phyloP scores from a whole-genome alignment of 2,113 vertebrate species.

The Ochotona curzoniae region DNA sequence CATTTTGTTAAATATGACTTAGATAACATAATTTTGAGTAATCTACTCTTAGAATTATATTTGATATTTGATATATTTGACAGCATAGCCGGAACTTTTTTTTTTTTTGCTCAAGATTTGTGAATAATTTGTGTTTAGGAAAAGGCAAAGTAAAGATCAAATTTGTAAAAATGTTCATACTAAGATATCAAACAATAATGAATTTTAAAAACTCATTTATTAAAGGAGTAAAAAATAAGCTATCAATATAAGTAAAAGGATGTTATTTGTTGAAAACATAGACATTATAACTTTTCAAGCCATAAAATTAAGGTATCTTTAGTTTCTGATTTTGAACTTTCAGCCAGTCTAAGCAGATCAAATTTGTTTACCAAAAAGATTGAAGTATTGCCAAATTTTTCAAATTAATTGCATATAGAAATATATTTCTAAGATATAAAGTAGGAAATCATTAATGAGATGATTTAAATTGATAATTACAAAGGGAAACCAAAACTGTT shows the following conservation, averaged over 20 bases:
- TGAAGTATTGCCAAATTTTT: not conserved
- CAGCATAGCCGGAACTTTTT: not conserved
- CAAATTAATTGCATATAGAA: not conserved
- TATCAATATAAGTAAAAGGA: not conserved
- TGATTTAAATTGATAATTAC: conserved; percentile 45
- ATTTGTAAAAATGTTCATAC: not conserved
- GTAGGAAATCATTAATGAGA: not conserved
- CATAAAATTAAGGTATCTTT: not conserved
- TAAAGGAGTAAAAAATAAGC: not conserved
- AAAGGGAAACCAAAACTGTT: conserved; percentile 29
- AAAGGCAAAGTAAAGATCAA: not conserved
- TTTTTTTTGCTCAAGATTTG: not conserved
- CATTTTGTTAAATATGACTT: not conserved
- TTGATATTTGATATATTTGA: not conserved
- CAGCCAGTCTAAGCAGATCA: not conserved
- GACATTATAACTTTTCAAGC: not conserved
- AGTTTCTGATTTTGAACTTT: not conserved
- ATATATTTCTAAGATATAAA: not conserved
- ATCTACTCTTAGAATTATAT: not conserved
- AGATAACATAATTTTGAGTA: not conserved
- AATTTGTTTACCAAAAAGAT: not conserved
- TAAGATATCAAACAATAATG: not conserved
- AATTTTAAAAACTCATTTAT: not conserved
- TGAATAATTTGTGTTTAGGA: not conserved
- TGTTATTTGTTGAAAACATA: not conserved